Evolutionary conservation across 2,113 vertebrate species (phyloP).

Genomic region (Clupea harengus): DNA sequence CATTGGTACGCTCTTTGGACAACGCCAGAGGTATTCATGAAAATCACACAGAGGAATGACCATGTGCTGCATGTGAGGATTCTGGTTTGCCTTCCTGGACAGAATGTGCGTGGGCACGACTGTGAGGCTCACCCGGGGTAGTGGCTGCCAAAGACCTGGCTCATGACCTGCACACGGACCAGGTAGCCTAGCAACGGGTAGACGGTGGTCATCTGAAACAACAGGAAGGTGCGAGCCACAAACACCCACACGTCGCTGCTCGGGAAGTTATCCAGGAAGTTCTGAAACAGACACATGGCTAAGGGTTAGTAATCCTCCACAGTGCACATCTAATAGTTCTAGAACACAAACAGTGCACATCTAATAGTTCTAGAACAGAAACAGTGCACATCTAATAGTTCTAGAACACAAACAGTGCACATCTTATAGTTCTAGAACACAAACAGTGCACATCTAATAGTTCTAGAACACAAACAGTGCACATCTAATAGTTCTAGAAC

Average conservation of each 20-base stretch:
- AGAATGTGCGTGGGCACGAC: background rate
- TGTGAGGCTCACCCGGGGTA: conserved; percentile 82
- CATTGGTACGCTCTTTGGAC: background rate
- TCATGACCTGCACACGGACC: conserved; percentile 89
- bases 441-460: too few relatives aligned
- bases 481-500: too few relatives aligned
- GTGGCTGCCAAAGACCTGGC: conserved; percentile 83
- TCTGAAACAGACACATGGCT: conserved; percentile 66
- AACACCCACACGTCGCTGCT: conserved; percentile 87
- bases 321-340: background rate
- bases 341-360: too few relatives aligned
- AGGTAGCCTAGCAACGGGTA: conserved; percentile 93
- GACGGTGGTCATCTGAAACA: conserved; percentile 97
- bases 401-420: too few relatives aligned
- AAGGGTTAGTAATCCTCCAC: background rate
- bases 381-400: too few relatives aligned
- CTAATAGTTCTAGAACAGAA: too few relatives aligned
- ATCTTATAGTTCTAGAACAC: too few relatives aligned
- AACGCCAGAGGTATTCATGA: too few relatives aligned
- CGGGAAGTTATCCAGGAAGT: conserved; percentile 96
- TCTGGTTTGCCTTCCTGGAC: too few relatives aligned
- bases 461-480: too few relatives aligned
- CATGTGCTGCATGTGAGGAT: too few relatives aligned
- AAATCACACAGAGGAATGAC: too few relatives aligned
- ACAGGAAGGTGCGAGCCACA: conserved; percentile 85